phyloP scores from a whole-genome alignment of 2,888 invertebrate species.

The Ametastegia equiseti region DNA sequence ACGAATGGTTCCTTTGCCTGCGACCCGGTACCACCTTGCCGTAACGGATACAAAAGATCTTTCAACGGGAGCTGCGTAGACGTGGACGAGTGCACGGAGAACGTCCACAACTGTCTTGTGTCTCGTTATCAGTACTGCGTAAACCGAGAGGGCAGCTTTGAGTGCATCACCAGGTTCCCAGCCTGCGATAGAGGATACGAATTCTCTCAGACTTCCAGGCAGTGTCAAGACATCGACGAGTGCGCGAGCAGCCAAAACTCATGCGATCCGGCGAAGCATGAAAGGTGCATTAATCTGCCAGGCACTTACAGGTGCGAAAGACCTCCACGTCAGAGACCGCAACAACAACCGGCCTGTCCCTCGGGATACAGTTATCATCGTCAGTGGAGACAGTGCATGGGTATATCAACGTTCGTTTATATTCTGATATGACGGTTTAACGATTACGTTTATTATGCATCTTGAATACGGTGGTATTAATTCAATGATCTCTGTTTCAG shows the following conservation, averaged over 20 bases:
- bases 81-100: constrained; percentile 83
- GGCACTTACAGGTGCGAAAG: constrained; percentile 77
- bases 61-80: constrained; percentile 80
- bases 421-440: neutral
- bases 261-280: constrained; percentile 73
- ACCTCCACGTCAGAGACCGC: constrained; percentile 52
- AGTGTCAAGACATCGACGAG: constrained; percentile 79
- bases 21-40: constrained; percentile 61
- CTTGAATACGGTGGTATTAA: constrained; percentile 7
- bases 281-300: constrained; percentile 78
- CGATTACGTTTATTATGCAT: neutral
- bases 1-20: constrained; percentile 68
- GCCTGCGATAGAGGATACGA: constrained; percentile 66
- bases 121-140: constrained; percentile 72
- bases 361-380: constrained; percentile 72
- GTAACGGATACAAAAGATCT: constrained; percentile 62
- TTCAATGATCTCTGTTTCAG: constrained; percentile 38
- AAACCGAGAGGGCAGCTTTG: constrained; percentile 76
- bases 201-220: constrained; percentile 62
- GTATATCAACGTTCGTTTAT: constrained; percentile 53
- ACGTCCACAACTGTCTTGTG: constrained; percentile 71
- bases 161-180: constrained; percentile 72
- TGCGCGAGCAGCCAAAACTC: constrained; percentile 72
- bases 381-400: constrained; percentile 64
- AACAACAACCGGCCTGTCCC: constrained; percentile 67